Evolutionary conservation across 2,113 vertebrate genomes (phyloP), one percentile per base, ranked within the genome.

Genomic region (Brachirus orientalis): DNA sequence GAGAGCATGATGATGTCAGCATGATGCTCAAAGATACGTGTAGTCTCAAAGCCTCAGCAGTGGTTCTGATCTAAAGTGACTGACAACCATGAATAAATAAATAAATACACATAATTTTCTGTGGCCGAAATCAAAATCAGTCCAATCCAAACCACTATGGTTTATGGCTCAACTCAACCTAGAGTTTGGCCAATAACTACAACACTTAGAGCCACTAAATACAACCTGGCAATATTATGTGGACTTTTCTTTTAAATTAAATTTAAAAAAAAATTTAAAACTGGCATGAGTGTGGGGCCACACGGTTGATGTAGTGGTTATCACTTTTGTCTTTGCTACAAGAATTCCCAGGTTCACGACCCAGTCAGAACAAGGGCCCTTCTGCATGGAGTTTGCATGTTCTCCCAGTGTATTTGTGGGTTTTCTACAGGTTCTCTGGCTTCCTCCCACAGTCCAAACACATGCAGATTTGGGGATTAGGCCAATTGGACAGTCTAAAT

Each of bases 91-190:
- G 40, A 54, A 55, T 51, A 52, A 53, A 62, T 20, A 48, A n/a
- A 54, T 43, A 43, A 28, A 28, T 28, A 28, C 28, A 14, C 13
- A 8, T 46, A 71, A 56, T 47, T 7, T 54, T 52, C 28, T 66
- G 54, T 40, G 50, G 41, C 14, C 20, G 14, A 61, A 68, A 55
- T 55, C 40, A 19, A 33, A 56, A 55, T 40, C 43, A 22, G 33
- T 63, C 28, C 63, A 45, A 33, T 73, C n/a, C 44, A 63, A 80
- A 79, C 41, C 52, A 56, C 46, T 54, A 62, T 56, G 28, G 18
- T 50, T n/a, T 38, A 19, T 17, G 46, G 46, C 46, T 47, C 46
- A 47, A 13, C 14, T 10, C 20, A 50, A 16, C 17, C 14, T n/a
- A 10, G 22, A 36, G 63, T 56, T 67, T 73, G 70, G 14, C 55